Evolutionary conservation across 2,888 invertebrate species (phyloP).

Genomic region (Sabatieria punctata): DNA sequence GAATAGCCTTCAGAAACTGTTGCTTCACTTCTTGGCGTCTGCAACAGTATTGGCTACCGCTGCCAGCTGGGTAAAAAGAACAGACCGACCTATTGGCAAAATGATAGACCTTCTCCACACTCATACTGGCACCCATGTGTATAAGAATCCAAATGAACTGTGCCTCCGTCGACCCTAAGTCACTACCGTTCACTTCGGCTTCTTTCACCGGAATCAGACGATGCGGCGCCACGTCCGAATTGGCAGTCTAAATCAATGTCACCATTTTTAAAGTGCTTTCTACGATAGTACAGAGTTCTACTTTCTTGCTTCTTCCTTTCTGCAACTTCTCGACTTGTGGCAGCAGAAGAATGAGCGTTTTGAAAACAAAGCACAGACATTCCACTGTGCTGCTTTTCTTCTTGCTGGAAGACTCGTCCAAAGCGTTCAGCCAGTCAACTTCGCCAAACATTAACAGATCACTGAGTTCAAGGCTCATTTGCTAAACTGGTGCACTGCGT

Average conservation of each 20-base stretch:
- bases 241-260: neutral
- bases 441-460: constrained; percentile 93
- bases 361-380: constrained; percentile 96
- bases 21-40: constrained; percentile 9
- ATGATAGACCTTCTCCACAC: constrained; percentile 7
- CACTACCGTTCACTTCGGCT: constrained; percentile 11
- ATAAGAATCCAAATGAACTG: constrained; percentile 10
- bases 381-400: constrained; percentile 52
- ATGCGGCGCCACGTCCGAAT: neutral
- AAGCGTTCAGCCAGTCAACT: constrained; percentile 93
- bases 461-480: constrained; percentile 85
- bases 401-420: constrained; percentile 42
- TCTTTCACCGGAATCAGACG: constrained; percentile 9
- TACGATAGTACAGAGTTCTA: neutral
- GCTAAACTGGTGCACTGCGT: constrained; percentile 35
- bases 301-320: constrained; percentile 40
- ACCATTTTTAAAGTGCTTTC: neutral
- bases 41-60: neutral
- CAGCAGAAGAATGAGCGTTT: constrained; percentile 88
- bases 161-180: constrained; percentile 2
- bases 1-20: constrained; percentile 11
- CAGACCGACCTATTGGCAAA: constrained; percentile 10
- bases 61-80: neutral
- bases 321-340: constrained; percentile 60
- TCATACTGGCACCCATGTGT: constrained; percentile 2